Evolutionary conservation across 2,888 invertebrate species (phyloP), one percentile per base, ranked within the genome.

Genomic region (Agrotis puta): DNA sequence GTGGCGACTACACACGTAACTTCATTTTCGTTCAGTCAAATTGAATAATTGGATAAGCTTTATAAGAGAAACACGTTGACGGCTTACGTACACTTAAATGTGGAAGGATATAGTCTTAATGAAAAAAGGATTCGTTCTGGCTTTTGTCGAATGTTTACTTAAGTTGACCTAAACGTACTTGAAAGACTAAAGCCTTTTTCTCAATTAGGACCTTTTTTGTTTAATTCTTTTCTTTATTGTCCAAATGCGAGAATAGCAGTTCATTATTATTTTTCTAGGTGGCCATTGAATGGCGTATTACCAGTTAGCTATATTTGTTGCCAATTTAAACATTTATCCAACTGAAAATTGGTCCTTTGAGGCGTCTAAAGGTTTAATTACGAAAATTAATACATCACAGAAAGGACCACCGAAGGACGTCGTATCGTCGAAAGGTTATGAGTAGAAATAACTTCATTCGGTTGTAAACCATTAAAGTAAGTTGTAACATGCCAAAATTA

Each of bases 1-100:
- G 89, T 90, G 88, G 87, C 84, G 87, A 85, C 86, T 88, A 88
- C 90, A 87, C 85, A 87, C 85, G 87, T 90, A 90, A 90, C 88
- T 88, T 88, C 77, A 88, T 91, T 92, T 88, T 84, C 83, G 79
- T 83, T 84, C 85, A 83, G 83, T 83, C 74, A 84, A 86, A 84
- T 81, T 78, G 79, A 84, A 82, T 84, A 84, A 86, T 85, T 83
- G 76, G 77, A 84, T 85, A 82, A 84, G 79, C 71, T 77, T 77
- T 74, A 81, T 67, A 73, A 77, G 73, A 78, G 74, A 76, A 78
- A 82, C 85, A 84, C 70, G 75, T 77, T 84, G 77, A 74, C 74
- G 48, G 61, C 56, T 79, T 73, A 69, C 48, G 47, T 66, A 59
- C 70, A 53, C 24, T 73, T 70, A 65, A 57, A 65, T 66, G 48